phyloP scores from a whole-genome alignment of 2,888 invertebrate genomes.

The Andricus curvator region DNA sequence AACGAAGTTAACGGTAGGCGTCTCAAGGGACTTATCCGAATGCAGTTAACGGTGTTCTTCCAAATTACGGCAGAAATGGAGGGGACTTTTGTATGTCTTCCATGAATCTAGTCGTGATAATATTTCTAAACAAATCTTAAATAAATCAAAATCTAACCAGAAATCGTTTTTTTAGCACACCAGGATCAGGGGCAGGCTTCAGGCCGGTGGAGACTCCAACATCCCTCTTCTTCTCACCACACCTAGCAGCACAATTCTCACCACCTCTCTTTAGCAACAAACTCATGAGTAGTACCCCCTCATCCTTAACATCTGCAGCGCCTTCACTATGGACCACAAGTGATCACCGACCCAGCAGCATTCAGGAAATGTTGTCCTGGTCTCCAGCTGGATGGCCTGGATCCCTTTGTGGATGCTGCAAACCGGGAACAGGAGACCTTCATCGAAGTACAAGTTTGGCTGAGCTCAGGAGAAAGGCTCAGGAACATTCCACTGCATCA shows the following conservation, averaged over 20 bases:
- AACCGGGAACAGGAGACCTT: slow-evolving; percentile 74
- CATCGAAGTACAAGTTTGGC: slow-evolving; percentile 88
- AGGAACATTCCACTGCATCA: slow-evolving; percentile 94
- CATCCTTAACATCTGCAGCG: slow-evolving; percentile 73
- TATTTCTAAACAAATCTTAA: background rate
- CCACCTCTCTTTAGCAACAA: slow-evolving; percentile 86
- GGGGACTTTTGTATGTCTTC: too few relatives aligned
- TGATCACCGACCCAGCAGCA: slow-evolving; percentile 74
- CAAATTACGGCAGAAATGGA: too few relatives aligned
- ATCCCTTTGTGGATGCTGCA: slow-evolving; percentile 69
- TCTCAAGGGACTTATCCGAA: too few relatives aligned
- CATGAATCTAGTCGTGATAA: too few relatives aligned
- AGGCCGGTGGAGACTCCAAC: slow-evolving; percentile 79
- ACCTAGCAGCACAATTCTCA: slow-evolving; percentile 88
- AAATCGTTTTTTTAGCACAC: slow-evolving; percentile 79
- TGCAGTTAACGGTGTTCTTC: too few relatives aligned
- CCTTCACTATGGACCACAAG: slow-evolving; percentile 79
- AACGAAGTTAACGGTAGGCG: too few relatives aligned
- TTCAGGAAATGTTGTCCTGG: slow-evolving; percentile 76
- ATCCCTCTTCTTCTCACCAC: slow-evolving; percentile 91
- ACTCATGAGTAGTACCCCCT: slow-evolving; percentile 77
- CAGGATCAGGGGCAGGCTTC: slow-evolving; percentile 81
- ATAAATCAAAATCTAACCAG: background rate
- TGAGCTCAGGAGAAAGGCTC: slow-evolving; percentile 93
- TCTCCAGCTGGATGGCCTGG: slow-evolving; percentile 75